A percentile compares a stretch with the other conserved stretches of the same genome.
Conservation (phyloP, 2,113 vertebrate genomes). For the Grammomys surdaster region DNA sequence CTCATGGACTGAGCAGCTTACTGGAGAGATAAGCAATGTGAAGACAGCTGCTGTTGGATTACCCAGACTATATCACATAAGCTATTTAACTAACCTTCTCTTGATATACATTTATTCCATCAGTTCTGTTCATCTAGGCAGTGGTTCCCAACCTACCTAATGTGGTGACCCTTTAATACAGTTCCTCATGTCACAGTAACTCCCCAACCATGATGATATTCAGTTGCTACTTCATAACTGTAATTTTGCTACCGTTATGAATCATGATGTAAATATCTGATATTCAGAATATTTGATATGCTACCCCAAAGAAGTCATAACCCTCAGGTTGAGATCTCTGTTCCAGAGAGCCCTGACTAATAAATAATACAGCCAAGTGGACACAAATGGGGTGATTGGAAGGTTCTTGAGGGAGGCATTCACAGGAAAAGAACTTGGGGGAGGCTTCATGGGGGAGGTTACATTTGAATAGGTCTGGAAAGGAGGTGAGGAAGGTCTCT, state of each 20-base stretch:
- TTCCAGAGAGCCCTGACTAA: neutral
- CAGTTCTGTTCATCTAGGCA: neutral
- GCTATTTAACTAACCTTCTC: neutral
- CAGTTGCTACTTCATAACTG: neutral
- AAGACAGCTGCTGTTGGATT: neutral
- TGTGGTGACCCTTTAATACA: neutral
- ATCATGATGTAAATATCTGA: neutral
- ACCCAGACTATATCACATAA: too few species aligned
- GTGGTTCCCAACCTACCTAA: neutral
- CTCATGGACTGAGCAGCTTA: neutral
- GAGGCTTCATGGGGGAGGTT: neutral
- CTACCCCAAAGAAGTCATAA: neutral
- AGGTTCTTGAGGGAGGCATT: neutral
- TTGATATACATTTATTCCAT: too few species aligned
- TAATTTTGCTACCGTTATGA: neutral
- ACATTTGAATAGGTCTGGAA: neutral
- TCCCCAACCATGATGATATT: neutral
- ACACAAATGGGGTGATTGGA: neutral
- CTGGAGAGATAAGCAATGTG: neutral
- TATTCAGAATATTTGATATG: neutral
- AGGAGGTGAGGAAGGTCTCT: neutral
- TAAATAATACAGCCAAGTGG: neutral
- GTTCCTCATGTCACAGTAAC: neutral
- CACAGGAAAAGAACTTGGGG: neutral
- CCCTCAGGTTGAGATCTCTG: neutral